Base-by-base conservation (phyloP, 1,140 invertebrate genomes). In the Palaemon carinicauda region DNA sequence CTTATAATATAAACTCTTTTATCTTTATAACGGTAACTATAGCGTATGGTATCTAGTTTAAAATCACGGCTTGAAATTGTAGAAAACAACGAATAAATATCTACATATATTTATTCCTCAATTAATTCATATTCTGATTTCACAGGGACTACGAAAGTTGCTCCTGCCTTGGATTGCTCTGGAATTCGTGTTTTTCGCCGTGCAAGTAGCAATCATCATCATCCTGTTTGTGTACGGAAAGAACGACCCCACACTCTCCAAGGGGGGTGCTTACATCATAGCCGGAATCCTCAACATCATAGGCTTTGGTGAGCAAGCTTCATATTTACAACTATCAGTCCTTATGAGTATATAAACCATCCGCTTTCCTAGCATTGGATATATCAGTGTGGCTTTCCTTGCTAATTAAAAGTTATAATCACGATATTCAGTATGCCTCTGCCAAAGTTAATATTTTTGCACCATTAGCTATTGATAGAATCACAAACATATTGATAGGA, bases 221-320 rank as follows among this genome's bases (percentile, higher is more conserved):
- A 27, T 88, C 53, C 73, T 89, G 4, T 89, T 89, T 54, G 79
- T 89, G 69, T 89, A 88, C 41, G 88, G 88, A 29, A 87, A 85
- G 31, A 86, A 89, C 69, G 88, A 89, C 71, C 85, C 85, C 7
- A 85, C 87, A 9, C 53, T 89, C 17, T 87, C 88, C 60, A 27
- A 75, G 15, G 88, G 88, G 17, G 88, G 88, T 12, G 87, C 75
- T 14, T 89, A 89, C 82, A 89, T 89, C 54, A 81, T 89, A 17
- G 69, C 86, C 1, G 86, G 88, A 17, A 65, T 89, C 24, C 50
- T 89, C 24, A 71, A 85, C 54, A 89, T 89, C 54, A 54, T 89
- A 21, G 82, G 56, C 2, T 89, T 89, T 27, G 88, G 88, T 89
- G 60, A 41, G 81, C 33, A 1, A 29, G 15, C 31, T 21, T 27